phyloP scores from a whole-genome alignment of 2,113 vertebrate species.

The Grus americana region DNA sequence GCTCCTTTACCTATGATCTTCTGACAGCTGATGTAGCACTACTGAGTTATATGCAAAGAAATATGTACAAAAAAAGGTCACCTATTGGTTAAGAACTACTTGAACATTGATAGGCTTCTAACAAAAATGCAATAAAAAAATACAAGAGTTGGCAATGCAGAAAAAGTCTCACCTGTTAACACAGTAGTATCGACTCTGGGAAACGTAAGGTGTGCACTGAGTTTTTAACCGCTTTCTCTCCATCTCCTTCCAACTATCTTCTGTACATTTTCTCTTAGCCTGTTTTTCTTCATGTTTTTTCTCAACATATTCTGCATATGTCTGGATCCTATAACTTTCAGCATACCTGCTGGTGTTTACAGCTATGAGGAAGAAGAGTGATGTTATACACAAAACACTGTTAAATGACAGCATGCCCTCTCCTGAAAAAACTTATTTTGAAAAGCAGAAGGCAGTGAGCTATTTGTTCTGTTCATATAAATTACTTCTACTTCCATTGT shows the following conservation, averaged over 20 bases:
- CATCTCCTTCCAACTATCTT: slow-evolving; percentile 87
- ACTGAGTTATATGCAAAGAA: not conserved
- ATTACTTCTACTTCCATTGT: not conserved
- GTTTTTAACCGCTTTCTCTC: slow-evolving; percentile 75
- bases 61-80: not conserved
- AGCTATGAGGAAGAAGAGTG: slow-evolving; percentile 71
- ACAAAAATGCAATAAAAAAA: not conserved
- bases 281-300: slow-evolving; percentile 82
- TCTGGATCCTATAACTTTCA: slow-evolving; percentile 97
- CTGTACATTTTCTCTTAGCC: slow-evolving; percentile 82
- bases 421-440: not conserved
- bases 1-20: not conserved
- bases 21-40: not conserved
- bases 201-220: slow-evolving; percentile 52
- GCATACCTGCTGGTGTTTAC: slow-evolving; percentile 97
- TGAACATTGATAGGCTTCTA: not conserved
- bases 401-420: not conserved
- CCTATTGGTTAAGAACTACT: not conserved
- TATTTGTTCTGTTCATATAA: not conserved
- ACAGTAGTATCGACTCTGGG: slow-evolving; percentile 65
- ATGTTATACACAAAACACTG: not conserved
- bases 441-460: not conserved
- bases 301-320: slow-evolving; percentile 91
- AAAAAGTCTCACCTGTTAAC: slow-evolving; percentile 67
- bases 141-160: not conserved